Evolutionary conservation across 2,113 vertebrate genomes (phyloP), one percentile per base, ranked within the genome.

Genomic region (Eupsittula cactorum): DNA sequence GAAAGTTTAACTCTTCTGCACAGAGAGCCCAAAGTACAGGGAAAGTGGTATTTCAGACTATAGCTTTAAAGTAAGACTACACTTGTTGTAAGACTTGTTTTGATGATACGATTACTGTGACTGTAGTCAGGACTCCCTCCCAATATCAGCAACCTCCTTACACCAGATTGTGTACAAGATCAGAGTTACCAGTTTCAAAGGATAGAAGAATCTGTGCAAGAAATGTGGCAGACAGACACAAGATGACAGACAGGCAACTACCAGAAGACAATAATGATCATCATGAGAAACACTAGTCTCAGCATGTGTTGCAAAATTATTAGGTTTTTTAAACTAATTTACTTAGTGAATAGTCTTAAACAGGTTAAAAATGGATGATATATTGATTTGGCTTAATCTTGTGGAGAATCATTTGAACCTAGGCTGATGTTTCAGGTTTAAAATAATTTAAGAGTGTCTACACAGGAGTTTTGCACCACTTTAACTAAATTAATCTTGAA

Each of bases 341-440:
- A 68, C 86, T 78, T 78, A 89, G 89, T 84, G 69, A 28, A 57
- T 71, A 42, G 41, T 63, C 62, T 76, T 92, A 91, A 97, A 79
- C 33, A 57, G 39, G 70, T 96, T 95, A 89, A 91, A 95, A 89
- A 95, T 85, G 70, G 47, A 69, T 76, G 60, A 82, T 87, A 47
- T 69, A 96, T 97, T 95, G 91, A 95, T 96, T 92, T 92, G 75
- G 21, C 21, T 57, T 84, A 89, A 91, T 93, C 86, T 79, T 89
- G 53, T 44, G 67, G 90, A 62, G 46, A 95, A 92, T 71, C 83
- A 87, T 44, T 84, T 93, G 91, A 85, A 89, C 57, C 74, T 33
- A 57, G 35, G n/a, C 31, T 89, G 57, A 79, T 85, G 31, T 59
- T 53, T 71, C 73, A 71, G 73, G 42, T 81, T 90, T 95, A 79